A percentile compares a stretch with the other conserved stretches of the same genome.
Conservation (phyloP, 2,797 vertebrate species). For the Poeciliopsis paucimaculata region DNA sequence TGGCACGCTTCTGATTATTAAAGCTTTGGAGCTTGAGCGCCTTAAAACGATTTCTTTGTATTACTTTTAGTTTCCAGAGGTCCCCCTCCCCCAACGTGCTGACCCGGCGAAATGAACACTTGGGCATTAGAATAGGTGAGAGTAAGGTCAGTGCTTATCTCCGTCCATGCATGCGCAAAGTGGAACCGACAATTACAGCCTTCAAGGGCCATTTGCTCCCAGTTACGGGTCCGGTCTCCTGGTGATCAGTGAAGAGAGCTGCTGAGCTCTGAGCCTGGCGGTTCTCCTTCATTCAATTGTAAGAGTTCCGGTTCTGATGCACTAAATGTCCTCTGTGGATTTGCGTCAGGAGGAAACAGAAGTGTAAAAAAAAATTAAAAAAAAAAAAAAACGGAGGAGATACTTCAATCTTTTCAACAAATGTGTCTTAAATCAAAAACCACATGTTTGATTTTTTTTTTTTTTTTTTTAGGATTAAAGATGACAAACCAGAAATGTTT, state of each 20-base stretch:
- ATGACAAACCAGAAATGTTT: conserved; percentile 6
- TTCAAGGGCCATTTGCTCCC: conserved; percentile 52
- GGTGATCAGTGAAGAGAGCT: conserved; percentile 45
- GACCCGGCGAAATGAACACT: conserved; percentile 25
- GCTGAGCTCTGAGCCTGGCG: conserved; percentile 11
- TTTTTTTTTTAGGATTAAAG: background rate
- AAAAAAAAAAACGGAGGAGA: background rate
- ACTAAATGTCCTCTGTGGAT: conserved; percentile 31
- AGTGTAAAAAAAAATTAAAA: background rate
- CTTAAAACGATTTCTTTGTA: too few relatives aligned
- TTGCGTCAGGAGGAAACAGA: background rate
- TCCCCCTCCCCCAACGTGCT: background rate
- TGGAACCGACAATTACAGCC: conserved; percentile 45
- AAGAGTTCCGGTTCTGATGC: conserved; percentile 22
- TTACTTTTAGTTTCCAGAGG: conserved; percentile 3
- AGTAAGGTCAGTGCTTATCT: conserved; percentile 53
- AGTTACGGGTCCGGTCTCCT: conserved; percentile 14
- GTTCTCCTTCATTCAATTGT: conserved; percentile 2
- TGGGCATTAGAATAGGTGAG: conserved; percentile 57
- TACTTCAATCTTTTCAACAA: background rate
- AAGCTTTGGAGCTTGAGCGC: background rate
- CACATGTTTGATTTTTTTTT: too few relatives aligned
- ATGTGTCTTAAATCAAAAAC: background rate
- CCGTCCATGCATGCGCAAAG: conserved; percentile 41
- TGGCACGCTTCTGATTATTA: background rate